These are phyloP conservation scores for Marmota flaviventris DNA, from an alignment of 2,113 vertebrate genomes.

Conservation along the genomic window DNA sequence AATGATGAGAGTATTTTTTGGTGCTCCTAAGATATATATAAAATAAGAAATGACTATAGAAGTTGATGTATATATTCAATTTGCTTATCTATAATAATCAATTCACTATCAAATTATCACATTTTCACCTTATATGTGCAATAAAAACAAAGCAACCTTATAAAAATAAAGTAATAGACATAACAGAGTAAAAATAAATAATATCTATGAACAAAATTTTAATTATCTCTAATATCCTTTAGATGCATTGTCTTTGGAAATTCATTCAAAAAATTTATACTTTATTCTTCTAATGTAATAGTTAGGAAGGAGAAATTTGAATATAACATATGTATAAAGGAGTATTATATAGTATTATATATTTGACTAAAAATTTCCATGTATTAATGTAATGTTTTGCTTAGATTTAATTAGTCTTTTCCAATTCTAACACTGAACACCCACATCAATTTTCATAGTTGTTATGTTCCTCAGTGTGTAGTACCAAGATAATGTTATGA, in stretches of 20 bases:
- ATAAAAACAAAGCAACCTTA: neutral
- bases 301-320: neutral
- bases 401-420: neutral
- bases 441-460: neutral
- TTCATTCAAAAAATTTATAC: neutral
- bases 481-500: neutral
- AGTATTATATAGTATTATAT: neutral
- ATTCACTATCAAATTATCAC: neutral
- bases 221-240: neutral
- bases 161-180: neutral
- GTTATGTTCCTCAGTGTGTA: neutral
- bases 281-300: neutral
- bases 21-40: neutral
- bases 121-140: neutral
- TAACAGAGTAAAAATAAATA: neutral
- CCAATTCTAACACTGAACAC: neutral
- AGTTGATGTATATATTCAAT: neutral
- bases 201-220: neutral
- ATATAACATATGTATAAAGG: neutral
- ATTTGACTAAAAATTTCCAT: slow-evolving; percentile 46
- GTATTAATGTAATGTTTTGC: neutral
- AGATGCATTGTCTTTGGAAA: neutral
- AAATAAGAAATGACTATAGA: neutral
- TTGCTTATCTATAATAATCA: neutral
- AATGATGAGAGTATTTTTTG: neutral